Base-by-base conservation (phyloP, 2,797 vertebrate genomes). In the Esox lucius region DNA sequence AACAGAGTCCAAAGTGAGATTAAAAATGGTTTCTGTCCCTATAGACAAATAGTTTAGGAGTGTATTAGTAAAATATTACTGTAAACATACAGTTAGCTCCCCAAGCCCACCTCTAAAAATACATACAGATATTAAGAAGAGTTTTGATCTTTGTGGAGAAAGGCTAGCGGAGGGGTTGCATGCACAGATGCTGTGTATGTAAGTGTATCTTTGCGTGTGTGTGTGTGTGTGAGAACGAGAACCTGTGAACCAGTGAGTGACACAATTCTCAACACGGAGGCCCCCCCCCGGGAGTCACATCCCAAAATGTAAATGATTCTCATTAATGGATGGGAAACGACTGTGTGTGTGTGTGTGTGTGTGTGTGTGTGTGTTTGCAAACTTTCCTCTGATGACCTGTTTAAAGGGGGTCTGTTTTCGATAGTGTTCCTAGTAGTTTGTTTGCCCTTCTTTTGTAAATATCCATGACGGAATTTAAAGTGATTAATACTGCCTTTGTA, bases 401-500 rank as follows among this genome's bases (percentile, higher is more conserved):
- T 89, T 91, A 85, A 90, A 91, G 89, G 86, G 84, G 85, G 81
- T 85, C 88, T 86, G 82, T 90, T 88, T 86, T 83, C 78, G 11
- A 81, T 83, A 84, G 80, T 90, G 85, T 89, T 74, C 75, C 73
- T 84, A 82, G 82, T 86, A 82, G 83, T 86, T 88, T 82, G 62
- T 70, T 92, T 91, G 93, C 94, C 92, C 93, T 89, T 85, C 85
- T 93, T 93, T 93, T 97, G 95, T 98, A 97, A 94, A 98, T 97
- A 97, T 93, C 92, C 84, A 85, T 74, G 22, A 78, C 87, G 85
- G 86, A 88, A 84, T 88, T 86, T 51, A 90, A 93, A 90, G 94
- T 96, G 95, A 95, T 90, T 94, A 95, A 96, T 94, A 97, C 96
- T 96, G 96, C 96, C 96, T 98, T 98, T 97, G 95, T 98, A 96